These are phyloP conservation scores for Acronicta leporina DNA, from an alignment of 2,888 invertebrate species.

Conservation along the genomic window DNA sequence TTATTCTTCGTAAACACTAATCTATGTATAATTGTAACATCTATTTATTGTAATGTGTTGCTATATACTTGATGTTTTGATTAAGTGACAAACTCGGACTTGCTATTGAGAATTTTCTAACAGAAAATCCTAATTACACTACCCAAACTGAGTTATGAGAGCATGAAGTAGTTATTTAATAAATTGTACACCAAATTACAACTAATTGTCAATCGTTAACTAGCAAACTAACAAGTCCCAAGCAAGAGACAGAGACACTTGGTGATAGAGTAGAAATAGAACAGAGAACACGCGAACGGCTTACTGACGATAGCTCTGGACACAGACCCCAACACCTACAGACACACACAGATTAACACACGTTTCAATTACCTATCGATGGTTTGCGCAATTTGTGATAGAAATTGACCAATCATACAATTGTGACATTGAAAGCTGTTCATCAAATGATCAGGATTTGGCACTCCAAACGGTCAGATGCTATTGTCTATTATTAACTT, in stretches of 20 bases:
- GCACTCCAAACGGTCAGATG: too few relatives aligned
- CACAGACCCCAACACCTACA: constrained; percentile 64
- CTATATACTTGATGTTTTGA: background rate
- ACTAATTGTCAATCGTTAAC: constrained; percentile 20
- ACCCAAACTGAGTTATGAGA: too few relatives aligned
- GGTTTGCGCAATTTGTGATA: background rate
- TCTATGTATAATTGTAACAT: background rate
- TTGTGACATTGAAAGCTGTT: too few relatives aligned
- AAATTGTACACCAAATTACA: background rate
- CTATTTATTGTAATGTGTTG: background rate
- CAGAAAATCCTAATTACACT: background rate
- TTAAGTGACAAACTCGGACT: background rate
- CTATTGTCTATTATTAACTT: too few relatives aligned
- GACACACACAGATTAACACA: constrained; percentile 37
- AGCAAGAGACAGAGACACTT: constrained; percentile 63
- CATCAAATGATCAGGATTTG: too few relatives aligned
- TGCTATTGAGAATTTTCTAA: background rate
- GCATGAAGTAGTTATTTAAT: background rate
- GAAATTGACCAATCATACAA: too few relatives aligned
- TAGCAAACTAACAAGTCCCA: constrained; percentile 45
- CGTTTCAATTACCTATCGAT: constrained; percentile 1
- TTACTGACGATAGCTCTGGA: constrained; percentile 41
- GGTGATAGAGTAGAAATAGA: constrained; percentile 63
- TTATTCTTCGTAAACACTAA: background rate
- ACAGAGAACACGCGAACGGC: constrained; percentile 46